Percentiles rank a stretch among this genome's conserved stretches.
These are phyloP conservation scores for Paramisgurnus dabryanus DNA, from an alignment of 2,113 vertebrate species.

Conservation along the genomic window DNA sequence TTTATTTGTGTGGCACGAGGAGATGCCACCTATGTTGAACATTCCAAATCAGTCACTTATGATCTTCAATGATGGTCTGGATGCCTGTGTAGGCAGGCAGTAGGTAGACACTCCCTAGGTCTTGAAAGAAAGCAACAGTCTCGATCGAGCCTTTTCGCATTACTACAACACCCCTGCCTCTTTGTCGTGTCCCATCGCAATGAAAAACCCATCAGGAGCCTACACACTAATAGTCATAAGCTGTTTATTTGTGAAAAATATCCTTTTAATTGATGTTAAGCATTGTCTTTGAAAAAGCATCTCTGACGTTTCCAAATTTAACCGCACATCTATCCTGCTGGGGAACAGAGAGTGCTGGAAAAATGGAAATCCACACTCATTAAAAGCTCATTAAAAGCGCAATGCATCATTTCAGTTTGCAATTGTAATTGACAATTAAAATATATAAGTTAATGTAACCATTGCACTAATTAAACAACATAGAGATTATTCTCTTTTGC, in stretches of 20 bases:
- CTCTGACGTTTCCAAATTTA: constrained; percentile 49
- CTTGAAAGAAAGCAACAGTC: background rate
- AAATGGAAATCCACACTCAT: constrained; percentile 66
- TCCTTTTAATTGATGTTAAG: constrained; percentile 48
- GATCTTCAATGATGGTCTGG: background rate
- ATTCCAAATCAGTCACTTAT: background rate
- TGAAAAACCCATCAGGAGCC: constrained; percentile 44
- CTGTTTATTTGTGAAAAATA: constrained; percentile 53
- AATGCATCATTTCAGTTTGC: constrained; percentile 71
- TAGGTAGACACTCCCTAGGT: background rate
- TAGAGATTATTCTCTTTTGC: constrained; percentile 61
- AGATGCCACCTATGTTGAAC: background rate
- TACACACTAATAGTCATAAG: constrained; percentile 51
- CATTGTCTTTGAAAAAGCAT: constrained; percentile 51
- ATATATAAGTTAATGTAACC: constrained; percentile 72
- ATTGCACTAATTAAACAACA: constrained; percentile 73
- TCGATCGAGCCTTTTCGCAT: constrained; percentile 1
- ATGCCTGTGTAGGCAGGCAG: background rate
- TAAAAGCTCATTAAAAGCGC: constrained; percentile 73
- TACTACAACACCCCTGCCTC: constrained; percentile 14
- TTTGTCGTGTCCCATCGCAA: constrained; percentile 15
- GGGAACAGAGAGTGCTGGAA: constrained; percentile 65
- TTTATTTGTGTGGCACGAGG: too few species aligned
- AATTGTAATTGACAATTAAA: constrained; percentile 74
- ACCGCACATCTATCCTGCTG: constrained; percentile 50